These are phyloP conservation scores for Hydropsyche tenuis DNA, from an alignment of 1,140 invertebrate genomes.

Conservation along the genomic window DNA sequence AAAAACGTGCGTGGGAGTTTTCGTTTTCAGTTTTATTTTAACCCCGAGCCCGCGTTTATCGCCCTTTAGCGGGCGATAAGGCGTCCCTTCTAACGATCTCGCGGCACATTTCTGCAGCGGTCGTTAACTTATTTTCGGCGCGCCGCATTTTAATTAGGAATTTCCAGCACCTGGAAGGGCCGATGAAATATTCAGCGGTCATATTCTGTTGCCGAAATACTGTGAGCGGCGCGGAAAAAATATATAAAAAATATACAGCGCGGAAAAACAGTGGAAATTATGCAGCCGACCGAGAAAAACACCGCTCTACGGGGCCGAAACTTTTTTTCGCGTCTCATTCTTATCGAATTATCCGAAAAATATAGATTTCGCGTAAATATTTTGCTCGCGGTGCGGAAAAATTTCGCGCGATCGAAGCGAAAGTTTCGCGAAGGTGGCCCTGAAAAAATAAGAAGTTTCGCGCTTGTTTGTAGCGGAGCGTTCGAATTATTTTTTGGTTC, in stretches of 20 bases:
- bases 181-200: conserved; percentile 37
- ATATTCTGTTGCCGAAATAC: conserved; percentile 28
- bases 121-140: conserved; percentile 34
- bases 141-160: conserved; percentile 35
- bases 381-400: neutral
- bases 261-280: conserved; percentile 31
- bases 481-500: too few relatives aligned
- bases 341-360: conserved; percentile 18
- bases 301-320: neutral
- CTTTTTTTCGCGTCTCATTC: conserved; percentile 10
- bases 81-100: conserved; percentile 30
- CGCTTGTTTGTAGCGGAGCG: too few relatives aligned
- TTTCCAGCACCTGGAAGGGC: conserved; percentile 32
- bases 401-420: too few relatives aligned
- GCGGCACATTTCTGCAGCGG: conserved; percentile 26
- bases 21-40: too few relatives aligned
- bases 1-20: too few relatives aligned
- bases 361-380: conserved; percentile 10
- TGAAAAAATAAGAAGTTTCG: too few relatives aligned
- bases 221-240: too few relatives aligned
- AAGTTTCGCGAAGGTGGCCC: too few relatives aligned
- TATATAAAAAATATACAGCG: conserved; percentile 1
- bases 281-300: conserved; percentile 5
- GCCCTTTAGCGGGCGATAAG: conserved; percentile 18
- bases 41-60: neutral